Conservation (phyloP, 2,888 invertebrate genomes). For the Aethes cnicana region DNA sequence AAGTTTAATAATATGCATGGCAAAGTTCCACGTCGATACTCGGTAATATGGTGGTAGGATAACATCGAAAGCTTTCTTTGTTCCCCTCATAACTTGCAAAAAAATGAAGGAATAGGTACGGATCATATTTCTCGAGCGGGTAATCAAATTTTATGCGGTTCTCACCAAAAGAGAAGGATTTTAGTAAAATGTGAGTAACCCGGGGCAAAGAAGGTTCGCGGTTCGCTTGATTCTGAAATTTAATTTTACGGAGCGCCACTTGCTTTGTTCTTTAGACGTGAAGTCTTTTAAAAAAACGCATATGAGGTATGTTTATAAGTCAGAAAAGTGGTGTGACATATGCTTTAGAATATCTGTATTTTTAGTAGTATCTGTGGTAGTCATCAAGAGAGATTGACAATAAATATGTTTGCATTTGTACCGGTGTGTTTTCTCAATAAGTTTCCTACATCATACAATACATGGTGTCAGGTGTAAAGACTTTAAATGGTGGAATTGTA, state of each 20-base stretch:
- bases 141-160: slow-evolving; percentile 31
- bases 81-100: slow-evolving; percentile 23
- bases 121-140: slow-evolving; percentile 27
- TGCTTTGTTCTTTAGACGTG: no score
- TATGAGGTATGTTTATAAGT: no score
- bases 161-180: slow-evolving; percentile 26
- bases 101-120: slow-evolving; percentile 28
- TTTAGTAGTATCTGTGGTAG: no score
- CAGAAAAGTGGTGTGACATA: no score
- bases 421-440: no score
- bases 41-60: slow-evolving; percentile 9
- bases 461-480: no score
- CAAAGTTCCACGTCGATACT: slow-evolving; percentile 12
- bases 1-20: neutral
- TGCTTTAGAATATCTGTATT: no score
- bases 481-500: no score
- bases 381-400: no score
- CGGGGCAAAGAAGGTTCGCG: slow-evolving; percentile 6
- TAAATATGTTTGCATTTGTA: no score
- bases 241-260: slow-evolving; percentile 15
- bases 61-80: slow-evolving; percentile 18
- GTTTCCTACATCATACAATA: no score
- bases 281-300: no score
- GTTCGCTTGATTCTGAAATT: slow-evolving; percentile 3
- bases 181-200: slow-evolving; percentile 24